Conservation (phyloP, 2,888 invertebrate species). For the Hyposoter dolosus region DNA sequence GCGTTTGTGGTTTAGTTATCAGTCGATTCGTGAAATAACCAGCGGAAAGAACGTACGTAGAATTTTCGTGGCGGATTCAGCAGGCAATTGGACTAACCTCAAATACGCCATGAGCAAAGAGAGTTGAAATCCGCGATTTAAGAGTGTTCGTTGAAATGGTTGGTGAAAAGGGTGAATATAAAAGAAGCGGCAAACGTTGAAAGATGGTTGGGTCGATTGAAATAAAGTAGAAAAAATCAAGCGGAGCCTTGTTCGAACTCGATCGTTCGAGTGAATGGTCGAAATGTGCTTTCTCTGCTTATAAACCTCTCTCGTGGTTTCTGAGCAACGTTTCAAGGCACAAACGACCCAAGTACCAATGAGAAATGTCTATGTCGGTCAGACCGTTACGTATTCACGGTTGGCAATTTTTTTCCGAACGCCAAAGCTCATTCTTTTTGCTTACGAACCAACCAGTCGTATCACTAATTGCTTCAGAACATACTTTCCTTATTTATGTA, state of each 20-base stretch:
- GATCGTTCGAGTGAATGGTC: slow-evolving; percentile 54
- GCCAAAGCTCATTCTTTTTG: slow-evolving; percentile 74
- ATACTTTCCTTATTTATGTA: slow-evolving; percentile 3
- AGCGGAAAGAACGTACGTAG: neutral
- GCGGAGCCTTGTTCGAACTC: slow-evolving; percentile 43
- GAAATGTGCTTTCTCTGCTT: slow-evolving; percentile 38
- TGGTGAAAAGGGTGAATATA: neutral
- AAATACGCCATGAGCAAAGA: neutral
- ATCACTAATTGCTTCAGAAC: slow-evolving; percentile 74
- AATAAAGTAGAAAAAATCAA: slow-evolving; percentile 34
- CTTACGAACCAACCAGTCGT: slow-evolving; percentile 64
- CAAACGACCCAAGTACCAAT: slow-evolving; percentile 34
- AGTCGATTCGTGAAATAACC: slow-evolving; percentile 5
- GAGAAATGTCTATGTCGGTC: slow-evolving; percentile 67
- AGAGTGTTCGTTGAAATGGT: slow-evolving; percentile 32
- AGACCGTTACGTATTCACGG: slow-evolving; percentile 72
- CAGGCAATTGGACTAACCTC: slow-evolving; percentile 43
- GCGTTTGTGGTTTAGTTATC: slow-evolving; percentile 9
- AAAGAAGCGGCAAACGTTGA: neutral
- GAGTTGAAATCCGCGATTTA: slow-evolving; percentile 17
- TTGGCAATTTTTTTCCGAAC: slow-evolving; percentile 73
- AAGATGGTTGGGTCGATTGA: slow-evolving; percentile 18
- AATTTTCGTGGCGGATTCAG: slow-evolving; percentile 34
- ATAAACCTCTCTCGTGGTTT: slow-evolving; percentile 39
- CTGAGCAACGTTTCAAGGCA: slow-evolving; percentile 32